These are phyloP conservation scores for Panzeria rudis DNA, from an alignment of 2,888 invertebrate genomes.

Conservation along the genomic window DNA sequence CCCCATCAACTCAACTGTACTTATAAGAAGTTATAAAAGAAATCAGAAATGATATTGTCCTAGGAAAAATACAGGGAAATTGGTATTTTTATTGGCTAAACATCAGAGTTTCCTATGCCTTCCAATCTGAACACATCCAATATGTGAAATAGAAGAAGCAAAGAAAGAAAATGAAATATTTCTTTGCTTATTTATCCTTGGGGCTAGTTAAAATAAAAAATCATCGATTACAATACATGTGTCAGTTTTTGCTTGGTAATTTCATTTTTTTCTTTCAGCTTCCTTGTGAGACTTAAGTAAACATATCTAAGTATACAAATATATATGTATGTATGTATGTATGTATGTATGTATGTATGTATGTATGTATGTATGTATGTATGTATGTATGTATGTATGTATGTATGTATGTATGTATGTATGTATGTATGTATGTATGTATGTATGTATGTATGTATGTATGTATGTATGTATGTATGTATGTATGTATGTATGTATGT, in stretches of 20 bases:
- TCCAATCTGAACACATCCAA: conserved; percentile 55
- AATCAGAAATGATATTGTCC: conserved; percentile 67
- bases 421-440: conserved; percentile 29
- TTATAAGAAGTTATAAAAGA: conserved; percentile 60
- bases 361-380: background rate
- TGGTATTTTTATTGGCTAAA: conserved; percentile 66
- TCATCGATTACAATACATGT: conserved; percentile 36
- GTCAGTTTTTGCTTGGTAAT: conserved; percentile 8
- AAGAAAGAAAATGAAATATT: conserved; percentile 29
- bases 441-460: background rate
- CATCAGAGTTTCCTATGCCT: conserved; percentile 41
- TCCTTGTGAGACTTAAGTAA: conserved; percentile 66
- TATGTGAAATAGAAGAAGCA: conserved; percentile 33
- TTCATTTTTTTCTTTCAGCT: conserved; percentile 1
- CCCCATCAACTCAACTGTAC: conserved; percentile 5
- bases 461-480: conserved; percentile 5
- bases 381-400: conserved; percentile 13
- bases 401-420: background rate
- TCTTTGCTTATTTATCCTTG: conserved; percentile 59
- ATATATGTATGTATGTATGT: background rate
- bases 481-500: conserved; percentile 1
- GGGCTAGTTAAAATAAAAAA: conserved; percentile 57
- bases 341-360: background rate
- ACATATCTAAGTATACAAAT: conserved; percentile 51
- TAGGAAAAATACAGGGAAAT: conserved; percentile 61